Conservation (phyloP, 2,888 invertebrate species). For the Coleophora flavipennella region DNA sequence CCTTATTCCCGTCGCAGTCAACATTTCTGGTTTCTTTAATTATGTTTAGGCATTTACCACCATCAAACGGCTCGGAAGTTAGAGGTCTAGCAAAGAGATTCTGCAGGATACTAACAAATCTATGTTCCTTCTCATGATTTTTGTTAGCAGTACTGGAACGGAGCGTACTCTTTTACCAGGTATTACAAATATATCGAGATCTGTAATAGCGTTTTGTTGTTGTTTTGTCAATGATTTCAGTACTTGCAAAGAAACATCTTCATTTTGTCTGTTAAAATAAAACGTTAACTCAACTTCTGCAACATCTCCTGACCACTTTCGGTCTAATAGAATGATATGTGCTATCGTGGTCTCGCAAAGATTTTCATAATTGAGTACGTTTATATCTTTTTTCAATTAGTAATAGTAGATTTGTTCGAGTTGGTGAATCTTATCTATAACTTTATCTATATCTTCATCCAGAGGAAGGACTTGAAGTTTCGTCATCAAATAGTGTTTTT, state of each 20-base stretch:
- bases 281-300: slow-evolving; percentile 2
- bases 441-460: background rate
- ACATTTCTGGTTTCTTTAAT: too few species aligned
- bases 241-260: slow-evolving; percentile 2
- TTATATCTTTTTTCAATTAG: slow-evolving; percentile 1
- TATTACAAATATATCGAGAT: slow-evolving; percentile 3
- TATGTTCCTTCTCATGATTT: slow-evolving; percentile 1
- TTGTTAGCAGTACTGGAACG: slow-evolving; percentile 1
- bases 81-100: background rate
- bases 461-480: background rate
- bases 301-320: slow-evolving; percentile 4
- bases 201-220: slow-evolving; percentile 2
- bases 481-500: too few species aligned
- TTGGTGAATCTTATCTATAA: slow-evolving; percentile 1
- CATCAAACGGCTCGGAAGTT: too few species aligned
- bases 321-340: slow-evolving; percentile 4
- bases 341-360: slow-evolving; percentile 4
- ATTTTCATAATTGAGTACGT: background rate
- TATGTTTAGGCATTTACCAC: too few species aligned
- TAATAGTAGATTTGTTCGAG: slow-evolving; percentile 1
- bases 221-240: slow-evolving; percentile 1
- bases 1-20: too few species aligned
- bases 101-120: background rate
- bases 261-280: slow-evolving; percentile 3
- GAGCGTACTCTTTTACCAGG: slow-evolving; percentile 2